Evolutionary conservation across 2,888 invertebrate genomes (phyloP), one percentile per base, ranked within the genome.

Genomic region (Leucophenga maculata): DNA sequence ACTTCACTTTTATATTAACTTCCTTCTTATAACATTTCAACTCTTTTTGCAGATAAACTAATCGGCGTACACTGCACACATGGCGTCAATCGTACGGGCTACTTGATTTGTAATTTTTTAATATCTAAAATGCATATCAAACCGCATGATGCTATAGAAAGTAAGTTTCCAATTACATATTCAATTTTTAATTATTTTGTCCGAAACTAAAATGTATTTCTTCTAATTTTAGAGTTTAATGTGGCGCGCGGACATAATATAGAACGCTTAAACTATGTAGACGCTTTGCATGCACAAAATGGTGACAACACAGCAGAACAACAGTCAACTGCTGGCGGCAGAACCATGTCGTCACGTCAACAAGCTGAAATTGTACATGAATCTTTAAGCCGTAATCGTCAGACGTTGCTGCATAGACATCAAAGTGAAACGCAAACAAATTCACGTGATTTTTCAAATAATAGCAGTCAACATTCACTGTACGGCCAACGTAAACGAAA

Each of bases 61-160:
- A 90, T 95, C 76, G 95, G 94, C 65, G 93, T 95, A 69, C 95
- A 95, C 86, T 95, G 95, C 86, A 95, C 95, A 1, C 95, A 94
- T 83, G 95, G 95, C 4, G 89, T 95, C 73, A 95, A 95, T 87
- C 91, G 95, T 74, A 94, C 94, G 9, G 94, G 95, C 4, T 94
- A 93, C 85, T 91, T 95, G 85, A 92, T 95, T 76, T 94, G 94
- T 86, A 91, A 92, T 80, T 94, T 92, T 86, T 92, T 95, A 91
- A 90, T 93, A 68, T 91, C 92, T 72, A 90, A 91, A 69, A 86
- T 93, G 83, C 89, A 90, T 26, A 89, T 92, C 74, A 81, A 89
- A 2, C 90, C 91, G 14, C 78, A 88, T 20, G 89, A 90, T 54
- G 92, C 93, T 54, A 90, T 94, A 67, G 85, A 89, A 80, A 90